Conservation (phyloP, 2,888 invertebrate genomes). For the Scaptodrosophila latifasciaeformis region DNA sequence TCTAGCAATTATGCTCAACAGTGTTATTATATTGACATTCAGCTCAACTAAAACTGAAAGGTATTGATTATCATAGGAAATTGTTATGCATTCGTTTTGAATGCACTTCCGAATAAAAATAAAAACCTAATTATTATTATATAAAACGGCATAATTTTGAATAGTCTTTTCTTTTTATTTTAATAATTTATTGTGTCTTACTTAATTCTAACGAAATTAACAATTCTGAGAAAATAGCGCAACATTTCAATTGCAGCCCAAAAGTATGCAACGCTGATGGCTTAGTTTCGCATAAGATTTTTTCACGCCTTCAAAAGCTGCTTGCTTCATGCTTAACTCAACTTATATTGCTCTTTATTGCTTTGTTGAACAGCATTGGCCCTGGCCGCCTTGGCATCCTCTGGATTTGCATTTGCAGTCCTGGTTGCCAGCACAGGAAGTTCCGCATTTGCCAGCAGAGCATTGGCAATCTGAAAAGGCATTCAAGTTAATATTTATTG, state of each 20-base stretch:
- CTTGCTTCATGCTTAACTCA: too few species aligned
- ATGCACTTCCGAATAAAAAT: conserved; percentile 45
- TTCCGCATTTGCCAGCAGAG: conserved; percentile 1
- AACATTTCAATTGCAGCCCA: not conserved
- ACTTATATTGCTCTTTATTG: not conserved
- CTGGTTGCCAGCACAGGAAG: not conserved
- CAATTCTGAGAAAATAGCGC: too few species aligned
- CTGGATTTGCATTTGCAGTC: not conserved
- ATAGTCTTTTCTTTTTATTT: too few species aligned
- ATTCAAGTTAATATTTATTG: not conserved
- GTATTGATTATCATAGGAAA: conserved; percentile 39
- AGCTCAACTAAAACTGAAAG: too few species aligned
- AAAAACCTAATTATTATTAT: conserved; percentile 22
- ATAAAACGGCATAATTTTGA: conserved; percentile 13
- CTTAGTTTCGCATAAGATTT: too few species aligned
- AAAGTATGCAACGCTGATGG: conserved; percentile 22
- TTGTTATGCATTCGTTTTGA: conserved; percentile 29
- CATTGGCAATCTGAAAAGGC: not conserved
- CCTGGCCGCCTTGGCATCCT: too few species aligned
- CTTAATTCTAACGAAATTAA: too few species aligned
- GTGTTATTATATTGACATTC: conserved; percentile 32
- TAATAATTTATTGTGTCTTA: too few species aligned
- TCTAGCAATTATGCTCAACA: conserved; percentile 31
- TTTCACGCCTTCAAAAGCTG: too few species aligned
- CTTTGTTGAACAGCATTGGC: not conserved